Evolutionary conservation across 2,888 invertebrate genomes (phyloP), one percentile per base, ranked within the genome.

Genomic region (Herminia tarsipennalis): DNA sequence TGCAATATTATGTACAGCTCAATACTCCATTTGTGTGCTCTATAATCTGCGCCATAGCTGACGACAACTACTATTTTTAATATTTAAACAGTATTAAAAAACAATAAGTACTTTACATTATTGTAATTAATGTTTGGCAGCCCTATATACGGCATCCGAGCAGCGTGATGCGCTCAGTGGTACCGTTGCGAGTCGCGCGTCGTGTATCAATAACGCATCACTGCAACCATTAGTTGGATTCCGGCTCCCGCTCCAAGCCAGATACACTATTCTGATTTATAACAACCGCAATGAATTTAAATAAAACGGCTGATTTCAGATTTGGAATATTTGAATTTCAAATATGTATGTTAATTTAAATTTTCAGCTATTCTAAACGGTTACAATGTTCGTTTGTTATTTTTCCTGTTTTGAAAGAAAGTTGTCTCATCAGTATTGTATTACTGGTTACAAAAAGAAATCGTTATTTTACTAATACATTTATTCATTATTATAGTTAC

Each of bases 201-300:
- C 57, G 56, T 60, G 70, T 71, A 73, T 76, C 71, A 68, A 72
- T 70, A 73, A 72, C 70, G 66, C 72, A 73, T 73, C 73, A 72
- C 47, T 54, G 59, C 63, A 62, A 66, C 67, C 66, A 59, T 65
- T 56, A 63, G 62, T 45, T 62, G 56, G 59, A 62, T 66, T 64
- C 56, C 47, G 56, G 54, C 61, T 57, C 50, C 55, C 59, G 46
- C 48, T 53, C 39, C 38, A 46, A 28, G 52, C 37, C 39, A 51
- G 56, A 51, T 51, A 55, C 50, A 57, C 41, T 60, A 66, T 62
- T 70, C 64, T 56, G 64, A 58, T 60, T 59, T 59, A 53, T 44
- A 53, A 44, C 47, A 49, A 53, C 53, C 36, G 14, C 40, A 34
- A 18, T 54, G 38, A 45, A 47, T 46, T 42, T 32, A 35, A 40